Percentiles rank a stretch among this genome's conserved stretches.
These are phyloP conservation scores for Corvus hawaiiensis DNA, from an alignment of 2,113 vertebrate species.

Conservation along the genomic window DNA sequence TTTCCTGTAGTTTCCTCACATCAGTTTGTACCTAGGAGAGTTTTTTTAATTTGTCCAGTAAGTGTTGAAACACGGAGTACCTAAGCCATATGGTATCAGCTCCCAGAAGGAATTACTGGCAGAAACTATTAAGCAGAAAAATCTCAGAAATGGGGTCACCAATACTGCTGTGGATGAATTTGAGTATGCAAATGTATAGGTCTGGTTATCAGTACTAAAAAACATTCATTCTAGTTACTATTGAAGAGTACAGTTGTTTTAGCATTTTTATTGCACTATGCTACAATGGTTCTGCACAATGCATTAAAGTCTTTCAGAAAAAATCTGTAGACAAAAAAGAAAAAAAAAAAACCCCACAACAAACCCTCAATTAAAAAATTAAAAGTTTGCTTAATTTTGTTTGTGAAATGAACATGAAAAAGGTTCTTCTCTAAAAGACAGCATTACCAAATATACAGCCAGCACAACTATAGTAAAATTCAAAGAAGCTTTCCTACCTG, in stretches of 20 bases:
- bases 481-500: background rate
- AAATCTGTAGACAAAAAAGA: background rate
- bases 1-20: background rate
- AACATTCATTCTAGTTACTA: background rate
- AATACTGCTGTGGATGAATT: background rate
- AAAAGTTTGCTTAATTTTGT: background rate
- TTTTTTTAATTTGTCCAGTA: background rate
- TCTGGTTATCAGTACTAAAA: background rate
- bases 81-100: background rate
- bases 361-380: background rate
- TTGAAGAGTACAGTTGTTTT: background rate
- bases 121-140: background rate
- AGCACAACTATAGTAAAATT: background rate
- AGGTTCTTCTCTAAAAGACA: background rate
- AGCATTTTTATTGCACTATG: background rate
- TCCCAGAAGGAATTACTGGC: background rate
- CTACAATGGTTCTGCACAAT: background rate
- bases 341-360: fast-evolving
- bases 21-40: background rate
- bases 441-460: background rate
- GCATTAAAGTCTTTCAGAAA: background rate
- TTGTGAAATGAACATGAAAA: background rate
- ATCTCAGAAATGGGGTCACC: background rate
- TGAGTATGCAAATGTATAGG: background rate
- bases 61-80: background rate